Evolutionary conservation across 64 coral and sea anemone species (phyloP).

Genomic region (Pocillopora verrucosa): DNA sequence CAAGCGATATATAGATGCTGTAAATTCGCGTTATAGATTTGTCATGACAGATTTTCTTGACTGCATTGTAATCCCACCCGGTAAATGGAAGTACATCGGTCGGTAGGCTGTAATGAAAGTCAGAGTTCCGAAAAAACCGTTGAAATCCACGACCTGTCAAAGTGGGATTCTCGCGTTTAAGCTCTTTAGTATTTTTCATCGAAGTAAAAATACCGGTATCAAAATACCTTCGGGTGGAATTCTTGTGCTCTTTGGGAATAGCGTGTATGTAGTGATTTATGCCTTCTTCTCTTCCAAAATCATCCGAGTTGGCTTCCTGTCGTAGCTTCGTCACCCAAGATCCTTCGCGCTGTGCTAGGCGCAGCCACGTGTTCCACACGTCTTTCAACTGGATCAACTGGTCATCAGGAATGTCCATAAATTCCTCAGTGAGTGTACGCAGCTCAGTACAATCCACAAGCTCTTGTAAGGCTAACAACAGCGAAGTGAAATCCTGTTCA

Average conservation of each 20-base stretch:
- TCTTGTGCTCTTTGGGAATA: conserved; percentile 42
- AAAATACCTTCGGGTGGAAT: conserved; percentile 27
- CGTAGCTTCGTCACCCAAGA: background rate
- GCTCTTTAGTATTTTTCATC: background rate
- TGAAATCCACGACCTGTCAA: background rate
- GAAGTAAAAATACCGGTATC: conserved; percentile 18
- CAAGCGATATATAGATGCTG: conserved; percentile 15
- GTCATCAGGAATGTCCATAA: background rate
- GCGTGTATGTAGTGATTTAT: conserved; percentile 15
- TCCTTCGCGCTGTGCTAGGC: background rate
- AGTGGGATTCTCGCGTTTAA: conserved; percentile 33
- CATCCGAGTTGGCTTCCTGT: background rate
- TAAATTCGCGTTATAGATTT: background rate
- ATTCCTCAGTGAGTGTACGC: conserved; percentile 7
- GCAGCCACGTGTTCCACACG: conserved; percentile 42
- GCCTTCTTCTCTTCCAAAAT: background rate
- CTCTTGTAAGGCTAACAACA: conserved; percentile 12
- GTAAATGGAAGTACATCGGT: conserved; percentile 47
- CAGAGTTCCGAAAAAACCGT: background rate
- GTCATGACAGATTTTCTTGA: background rate
- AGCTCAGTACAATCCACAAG: conserved; percentile 22
- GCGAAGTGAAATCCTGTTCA: background rate
- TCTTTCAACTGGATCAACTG: background rate
- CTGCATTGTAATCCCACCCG: background rate
- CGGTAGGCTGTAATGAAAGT: conserved; percentile 24